Conservation (phyloP, 2,888 invertebrate genomes). For the Limenitis camilla region DNA sequence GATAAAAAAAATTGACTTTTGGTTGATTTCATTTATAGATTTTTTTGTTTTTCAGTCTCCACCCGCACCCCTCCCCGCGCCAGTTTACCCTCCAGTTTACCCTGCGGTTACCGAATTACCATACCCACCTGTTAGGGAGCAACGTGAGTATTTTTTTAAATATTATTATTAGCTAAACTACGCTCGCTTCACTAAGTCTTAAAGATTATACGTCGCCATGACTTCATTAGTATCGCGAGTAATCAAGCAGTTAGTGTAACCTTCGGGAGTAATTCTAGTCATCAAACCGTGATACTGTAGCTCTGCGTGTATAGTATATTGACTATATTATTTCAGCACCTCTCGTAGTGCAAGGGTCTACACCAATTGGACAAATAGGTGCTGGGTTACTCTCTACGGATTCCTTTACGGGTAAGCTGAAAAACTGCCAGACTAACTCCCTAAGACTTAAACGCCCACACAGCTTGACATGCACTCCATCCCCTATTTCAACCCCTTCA, state of each 20-base stretch:
- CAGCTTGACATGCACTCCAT: too few relatives aligned
- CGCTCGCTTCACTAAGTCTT: too few relatives aligned
- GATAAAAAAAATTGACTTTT: too few relatives aligned
- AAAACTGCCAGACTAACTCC: too few relatives aligned
- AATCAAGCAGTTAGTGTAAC: too few relatives aligned
- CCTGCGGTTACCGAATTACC: conserved; percentile 47
- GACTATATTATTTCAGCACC: conserved; percentile 38
- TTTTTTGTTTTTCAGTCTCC: conserved; percentile 45
- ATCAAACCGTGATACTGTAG: neutral
- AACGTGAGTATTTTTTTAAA: conserved; percentile 27
- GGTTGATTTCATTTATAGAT: too few relatives aligned
- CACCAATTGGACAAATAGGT: conserved; percentile 90
- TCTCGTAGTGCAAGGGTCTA: conserved; percentile 85
- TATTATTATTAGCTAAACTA: too few relatives aligned
- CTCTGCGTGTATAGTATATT: neutral
- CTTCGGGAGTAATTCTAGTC: too few relatives aligned
- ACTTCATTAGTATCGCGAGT: too few relatives aligned
- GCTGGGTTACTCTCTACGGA: conserved; percentile 76
- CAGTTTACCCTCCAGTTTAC: conserved; percentile 49
- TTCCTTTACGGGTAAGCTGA: conserved; percentile 60
- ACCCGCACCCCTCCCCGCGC: conserved; percentile 44
- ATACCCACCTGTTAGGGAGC: conserved; percentile 33
- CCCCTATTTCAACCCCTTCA: too few relatives aligned
- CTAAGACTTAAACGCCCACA: too few relatives aligned
- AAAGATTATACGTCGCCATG: too few relatives aligned